Base-by-base conservation (phyloP, 2,113 vertebrate species). In the Hylia prasina region DNA sequence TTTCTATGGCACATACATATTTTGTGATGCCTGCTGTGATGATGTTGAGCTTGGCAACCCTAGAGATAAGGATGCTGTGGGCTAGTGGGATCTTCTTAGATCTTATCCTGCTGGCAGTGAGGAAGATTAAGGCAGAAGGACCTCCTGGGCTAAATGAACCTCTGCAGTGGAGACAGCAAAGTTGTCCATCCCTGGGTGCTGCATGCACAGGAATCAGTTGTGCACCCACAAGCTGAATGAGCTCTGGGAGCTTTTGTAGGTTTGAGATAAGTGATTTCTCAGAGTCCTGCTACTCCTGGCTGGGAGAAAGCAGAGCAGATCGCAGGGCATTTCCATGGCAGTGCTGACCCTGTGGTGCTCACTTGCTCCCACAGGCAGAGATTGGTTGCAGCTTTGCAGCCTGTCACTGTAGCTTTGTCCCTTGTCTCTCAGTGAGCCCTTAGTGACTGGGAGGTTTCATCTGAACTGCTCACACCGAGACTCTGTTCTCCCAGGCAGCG, bases 401-500 rank as follows among this genome's bases (percentile, higher is more conserved):
- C 25, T 64, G 42, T 72, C 40, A 7, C 20, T 3, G 16, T 48
- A 50, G 37, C 54, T 11, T 86, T 54, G 33, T 50, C 44, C 51
- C 27, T 33, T 33, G 27, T 75, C 57, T 87, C 47, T 45, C 39
- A 2, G 27, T 21, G 73, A 66, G 35, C 44, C 66, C 53, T 69
- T 48, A 23, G 21, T 57, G 22, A 1, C 0, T n/a, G 10, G 44
- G 44, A 60, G 27, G 64, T 13, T 72, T 72, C 40, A 24, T 69
- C 11, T 72, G 45, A 56, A 21, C 40, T 82, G 28, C 42, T 80
- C 16, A 9, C 27, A 18, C 23, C 0, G 0, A 72, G 40, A 13
- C 11, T 6, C 25, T 45, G 18, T 22, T 76, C 16, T 71, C 8
- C 7, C 20, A 39, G 58, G 45, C 50, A 69, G 7, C 0, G 0